Conservation (phyloP, 2,113 vertebrate species). For the Parus major region DNA sequence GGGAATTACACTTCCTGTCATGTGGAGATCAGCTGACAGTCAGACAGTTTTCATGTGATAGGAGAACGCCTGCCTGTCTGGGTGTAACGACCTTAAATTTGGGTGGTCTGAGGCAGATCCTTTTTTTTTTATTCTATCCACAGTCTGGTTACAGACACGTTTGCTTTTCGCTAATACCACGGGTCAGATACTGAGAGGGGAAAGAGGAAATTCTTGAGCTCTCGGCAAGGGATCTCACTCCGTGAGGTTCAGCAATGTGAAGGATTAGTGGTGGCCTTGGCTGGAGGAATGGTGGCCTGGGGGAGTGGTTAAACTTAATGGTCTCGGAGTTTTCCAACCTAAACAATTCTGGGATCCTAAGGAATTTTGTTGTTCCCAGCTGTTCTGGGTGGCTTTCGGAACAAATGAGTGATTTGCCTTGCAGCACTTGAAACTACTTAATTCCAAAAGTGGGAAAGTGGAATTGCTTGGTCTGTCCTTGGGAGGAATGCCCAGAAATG, state of each 20-base stretch:
- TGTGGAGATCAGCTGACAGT: neutral
- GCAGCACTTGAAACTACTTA: neutral
- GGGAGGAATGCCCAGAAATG: neutral
- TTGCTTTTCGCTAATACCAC: neutral
- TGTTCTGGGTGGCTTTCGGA: neutral
- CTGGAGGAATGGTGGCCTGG: neutral
- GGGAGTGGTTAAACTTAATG: neutral
- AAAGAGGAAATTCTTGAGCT: neutral
- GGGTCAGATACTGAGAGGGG: neutral
- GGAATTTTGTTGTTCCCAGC: fast-evolving
- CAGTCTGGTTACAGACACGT: neutral
- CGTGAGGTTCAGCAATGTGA: fast-evolving
- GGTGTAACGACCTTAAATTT: neutral
- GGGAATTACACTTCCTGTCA: fast-evolving
- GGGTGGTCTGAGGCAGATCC: neutral
- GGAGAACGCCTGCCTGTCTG: neutral
- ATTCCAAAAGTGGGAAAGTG: neutral
- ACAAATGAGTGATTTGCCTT: neutral
- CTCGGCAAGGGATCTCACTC: neutral
- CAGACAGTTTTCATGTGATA: neutral
- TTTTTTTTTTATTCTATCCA: neutral
- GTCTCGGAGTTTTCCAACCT: neutral
- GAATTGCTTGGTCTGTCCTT: neutral
- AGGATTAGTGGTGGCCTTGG: neutral
- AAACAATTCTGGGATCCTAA: no score